Base-by-base conservation (phyloP, 2,888 invertebrate species). In the Neoscelio sp. region DNA sequence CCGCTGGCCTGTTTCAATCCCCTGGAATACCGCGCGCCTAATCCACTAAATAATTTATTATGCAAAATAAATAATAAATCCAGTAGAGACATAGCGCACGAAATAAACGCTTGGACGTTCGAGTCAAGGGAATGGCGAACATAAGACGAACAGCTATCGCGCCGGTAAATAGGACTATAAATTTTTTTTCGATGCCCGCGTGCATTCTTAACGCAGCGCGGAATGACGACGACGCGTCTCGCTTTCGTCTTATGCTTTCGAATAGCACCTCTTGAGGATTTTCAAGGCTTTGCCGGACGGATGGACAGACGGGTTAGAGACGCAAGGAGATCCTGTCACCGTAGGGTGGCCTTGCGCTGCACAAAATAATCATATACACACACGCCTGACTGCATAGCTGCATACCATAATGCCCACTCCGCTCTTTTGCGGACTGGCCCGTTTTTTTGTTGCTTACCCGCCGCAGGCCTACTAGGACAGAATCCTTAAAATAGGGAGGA, bases 281-380 rank as follows among this genome's bases (percentile, higher is more conserved):
- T 77, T 78, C 76, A 80, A 78, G 80, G 80, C 58, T 78, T 56
- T 26, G 52, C 60, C 38, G 65, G 48, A 50, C 54, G 65, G 74
- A 78, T 62, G 58, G 48, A 58, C 67, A 44, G 75, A 75, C 75
- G 64, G 79, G 81, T 78, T 75, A 76, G 73, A 82, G 82, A 85
- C 83, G 81, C 80, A 75, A 74, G 82, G 83, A 80, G 85, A 83
- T 83, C 84, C 86, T 85, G 87, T 88, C 86, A 86, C 84, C 85
- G 79, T 85, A 85, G 85, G 87, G 86, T 87, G 88, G 86, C 88
- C 87, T 87, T 87, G 87, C 83, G 82, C 67, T 83, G 85, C 85
- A 85, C 85, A 82, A 88, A 88, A 87, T 87, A 86, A 88, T 88
- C 87, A 87, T 86, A 87, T 82, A 86, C 67, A 85, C 86, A 60